Base-by-base conservation (phyloP, 2,797 vertebrate genomes). In the Cirrhinus mrigala region DNA sequence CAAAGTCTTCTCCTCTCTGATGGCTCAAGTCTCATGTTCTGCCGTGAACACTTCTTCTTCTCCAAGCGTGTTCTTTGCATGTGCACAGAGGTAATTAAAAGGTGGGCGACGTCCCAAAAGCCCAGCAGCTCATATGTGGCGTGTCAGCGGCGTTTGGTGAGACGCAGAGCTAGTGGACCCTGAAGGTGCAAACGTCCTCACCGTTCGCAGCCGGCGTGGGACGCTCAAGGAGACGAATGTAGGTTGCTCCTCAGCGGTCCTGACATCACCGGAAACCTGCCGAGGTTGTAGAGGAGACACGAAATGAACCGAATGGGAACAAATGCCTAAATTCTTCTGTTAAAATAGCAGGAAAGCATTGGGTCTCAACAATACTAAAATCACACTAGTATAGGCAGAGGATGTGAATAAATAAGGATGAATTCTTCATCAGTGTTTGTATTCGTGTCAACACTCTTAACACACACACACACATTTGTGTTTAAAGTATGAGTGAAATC, bases 181-280 rank as follows among this genome's bases (percentile, higher is more conserved):
- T 85, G 87, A 71, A 85, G 87, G 85, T 76, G 84, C n/a, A 71
- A 48, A 84, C 11, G 83, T 85, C 90, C 88, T 90, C 56, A 76
- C 40, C 27, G 56, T 11, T 71, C 50, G 64, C 22, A 75, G 4
- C 37, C 73, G 68, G 58, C 14, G 33, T 22, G 83, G 69, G 68
- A 64, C 52, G 54, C 44, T 85, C 71, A 87, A 89, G 87, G 86
- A 85, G 83, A 91, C 40, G 40, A 76, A 88, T 82, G 66, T 84
- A 70, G 85, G 84, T 69, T 85, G 69, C 24, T 87, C 69, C 74
- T 85, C 85, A 18, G 50, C 56, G 85, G 88, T 68, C 54, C 40
- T 33, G 56, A 71, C 40, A 58, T 54, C 58, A 60, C 16, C n/a
- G 62, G 54, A 64, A 74, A 46, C 52, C 71, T 33, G 74, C 79